Evolutionary conservation across 2,797 vertebrate species (phyloP), one percentile per base, ranked within the genome.

Genomic region (Falco novaeseelandiae): DNA sequence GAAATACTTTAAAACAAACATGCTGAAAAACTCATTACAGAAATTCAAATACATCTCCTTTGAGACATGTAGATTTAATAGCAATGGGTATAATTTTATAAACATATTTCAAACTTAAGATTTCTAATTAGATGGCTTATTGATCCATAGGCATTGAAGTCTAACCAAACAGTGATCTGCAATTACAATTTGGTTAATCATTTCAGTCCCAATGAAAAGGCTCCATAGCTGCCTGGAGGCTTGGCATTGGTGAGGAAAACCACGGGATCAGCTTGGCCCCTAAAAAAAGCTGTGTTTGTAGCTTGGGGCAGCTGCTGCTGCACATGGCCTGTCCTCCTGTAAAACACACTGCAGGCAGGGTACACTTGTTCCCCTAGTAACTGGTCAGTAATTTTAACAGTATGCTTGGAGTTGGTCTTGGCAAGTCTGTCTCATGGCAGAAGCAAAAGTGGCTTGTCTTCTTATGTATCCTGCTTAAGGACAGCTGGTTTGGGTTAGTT

Each of bases 1-100:
- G 70, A 95, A 94, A 73, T 59, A 80, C 46, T 89, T 90, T 85
- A 89, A 92, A 92, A 48, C 48, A 95, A 96, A 92, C 29, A 70
- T 70, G 66, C 55, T 49, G 74, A 84, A 66, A 85, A 95, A 89
- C 52, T 96, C 36, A 42, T 94, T 95, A 80, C 32, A 85, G 59
- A 94, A 91, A 90, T 96, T 92, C 73, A 95, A 90, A 87, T 90
- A 23, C 14, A 16, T 63, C 32, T 89, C 93, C 83, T 90, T 71
- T 25, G 86, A 95, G 97, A 92, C 55, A 83, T 83, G 94, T 70
- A 96, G 90, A 96, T 90, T 84, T 89, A 70, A 83, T 55, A 87
- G 81, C 63, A 62, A 42, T 49, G 73, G 52, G 67, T 82, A 71
- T 70, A 46, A 89, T 89, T 94, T 94, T 90, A 70, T 54, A 87